Evolutionary conservation across 2,888 invertebrate genomes (phyloP).

Genomic region (Lycia hirtaria): DNA sequence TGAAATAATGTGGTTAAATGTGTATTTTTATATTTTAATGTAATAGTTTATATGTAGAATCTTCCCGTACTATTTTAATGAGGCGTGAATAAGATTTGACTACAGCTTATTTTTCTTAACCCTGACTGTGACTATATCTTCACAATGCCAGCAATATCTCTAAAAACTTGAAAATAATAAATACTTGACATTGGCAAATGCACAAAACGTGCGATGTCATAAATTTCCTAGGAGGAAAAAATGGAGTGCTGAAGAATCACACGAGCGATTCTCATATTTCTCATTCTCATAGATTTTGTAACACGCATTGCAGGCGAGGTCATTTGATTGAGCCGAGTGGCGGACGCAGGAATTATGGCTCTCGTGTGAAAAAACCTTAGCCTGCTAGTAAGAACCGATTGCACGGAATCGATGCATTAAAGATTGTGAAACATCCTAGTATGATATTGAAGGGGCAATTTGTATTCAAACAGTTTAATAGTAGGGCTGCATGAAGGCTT

Average conservation of each 20-base stretch:
- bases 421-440: slow-evolving; percentile 53
- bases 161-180: no score
- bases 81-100: no score
- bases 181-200: no score
- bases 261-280: slow-evolving; percentile 44
- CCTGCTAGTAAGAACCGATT: slow-evolving; percentile 42
- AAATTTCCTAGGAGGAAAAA: no score
- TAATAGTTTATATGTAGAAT: no score
- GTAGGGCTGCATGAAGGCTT: slow-evolving; percentile 21
- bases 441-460: slow-evolving; percentile 30
- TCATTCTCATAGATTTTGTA: slow-evolving; percentile 59
- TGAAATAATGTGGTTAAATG: no score
- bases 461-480: slow-evolving; percentile 23
- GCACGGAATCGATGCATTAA: slow-evolving; percentile 55
- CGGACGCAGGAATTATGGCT: slow-evolving; percentile 63
- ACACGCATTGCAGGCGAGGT: slow-evolving; percentile 51
- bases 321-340: slow-evolving; percentile 38
- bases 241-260: slow-evolving; percentile 28
- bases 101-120: no score
- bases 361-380: slow-evolving; percentile 66
- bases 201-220: no score
- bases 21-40: no score
- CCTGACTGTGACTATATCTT: no score
- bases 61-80: no score
- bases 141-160: no score